Evolutionary conservation across 2,797 vertebrate species (phyloP).

Genomic region (Dallia pectoralis): DNA sequence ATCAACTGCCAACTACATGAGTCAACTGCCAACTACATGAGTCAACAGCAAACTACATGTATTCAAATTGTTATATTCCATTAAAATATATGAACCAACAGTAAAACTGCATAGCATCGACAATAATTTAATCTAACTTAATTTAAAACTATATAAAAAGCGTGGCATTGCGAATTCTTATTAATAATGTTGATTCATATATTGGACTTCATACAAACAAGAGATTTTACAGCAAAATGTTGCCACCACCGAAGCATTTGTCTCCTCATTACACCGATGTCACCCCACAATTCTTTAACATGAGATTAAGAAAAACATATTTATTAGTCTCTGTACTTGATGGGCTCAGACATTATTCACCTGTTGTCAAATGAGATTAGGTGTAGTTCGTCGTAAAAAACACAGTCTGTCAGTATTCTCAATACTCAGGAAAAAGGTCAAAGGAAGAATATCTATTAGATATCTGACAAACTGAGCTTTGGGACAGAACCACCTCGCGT

Average conservation of each 20-base stretch:
- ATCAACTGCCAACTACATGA: no score
- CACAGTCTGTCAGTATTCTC: neutral
- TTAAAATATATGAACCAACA: neutral
- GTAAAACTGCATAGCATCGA: neutral
- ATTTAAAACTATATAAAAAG: neutral
- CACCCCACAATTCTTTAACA: slow-evolving; percentile 21
- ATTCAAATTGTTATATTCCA: neutral
- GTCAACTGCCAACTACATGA: no score
- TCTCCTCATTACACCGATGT: slow-evolving; percentile 25
- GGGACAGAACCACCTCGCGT: neutral
- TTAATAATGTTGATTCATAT: slow-evolving; percentile 37
- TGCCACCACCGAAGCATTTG: slow-evolving; percentile 15
- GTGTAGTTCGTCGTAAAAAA: neutral
- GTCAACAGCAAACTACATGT: neutral
- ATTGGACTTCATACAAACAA: slow-evolving; percentile 42
- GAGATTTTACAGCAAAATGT: slow-evolving; percentile 21
- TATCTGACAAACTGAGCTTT: neutral
- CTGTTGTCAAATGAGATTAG: neutral
- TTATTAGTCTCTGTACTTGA: neutral
- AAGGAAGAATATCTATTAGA: no score
- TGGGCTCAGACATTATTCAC: neutral
- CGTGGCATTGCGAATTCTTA: slow-evolving; percentile 42
- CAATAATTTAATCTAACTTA: neutral
- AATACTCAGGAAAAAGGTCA: no score
- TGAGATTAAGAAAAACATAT: slow-evolving; percentile 3